Base-by-base conservation (phyloP, 2,113 vertebrate species). In the Scartelaos histophorus region DNA sequence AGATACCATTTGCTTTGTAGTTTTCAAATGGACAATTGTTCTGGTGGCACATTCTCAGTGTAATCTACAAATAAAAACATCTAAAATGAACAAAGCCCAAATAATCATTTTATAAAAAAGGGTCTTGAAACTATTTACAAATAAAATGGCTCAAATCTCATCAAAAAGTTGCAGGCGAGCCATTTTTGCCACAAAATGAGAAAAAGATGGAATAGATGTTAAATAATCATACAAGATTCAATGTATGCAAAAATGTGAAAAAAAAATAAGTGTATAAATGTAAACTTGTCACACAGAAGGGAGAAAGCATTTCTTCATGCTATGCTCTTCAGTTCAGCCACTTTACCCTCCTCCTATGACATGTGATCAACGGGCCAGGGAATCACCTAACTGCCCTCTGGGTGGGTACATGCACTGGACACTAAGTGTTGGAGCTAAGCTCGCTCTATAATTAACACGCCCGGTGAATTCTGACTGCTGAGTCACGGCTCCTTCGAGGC, bases 401-500 rank as follows among this genome's bases (percentile, higher is more conserved):
- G 56, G 66, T 38, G 38, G 46, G 46, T 47, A 47, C 46, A 53
- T 53, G 51, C 51, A n/a, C 19, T n/a, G 19, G 51, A 19, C 7
- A 53, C 46, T 53, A 13, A 29, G 13, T 66, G 66, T 60, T 9
- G 82, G 72, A 69, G 53, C 60, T 71, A 70, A 38, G 67, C 71
- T 54, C 79, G 70, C n/a, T 13, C 47, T 65, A 84, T 54, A 60
- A 82, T 4, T 75, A 38, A 38, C 71, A 83, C 54, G 81, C 86
- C 25, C 51, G 81, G 76, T 87, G 85, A 80, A 68, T 69, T 89
- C 60, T 85, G 88, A 85, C 62, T 87, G 88, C 78, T 82, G 80
- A 84, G 74, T 91, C 75, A 91, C 86, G 70, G 87, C 86, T 92
- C 89, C 90, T 75, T 85, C 84, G 84, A 83, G 89, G 77, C 85